Evolutionary conservation across 1,140 invertebrate species (phyloP).

Genomic region (Gryon sp.): DNA sequence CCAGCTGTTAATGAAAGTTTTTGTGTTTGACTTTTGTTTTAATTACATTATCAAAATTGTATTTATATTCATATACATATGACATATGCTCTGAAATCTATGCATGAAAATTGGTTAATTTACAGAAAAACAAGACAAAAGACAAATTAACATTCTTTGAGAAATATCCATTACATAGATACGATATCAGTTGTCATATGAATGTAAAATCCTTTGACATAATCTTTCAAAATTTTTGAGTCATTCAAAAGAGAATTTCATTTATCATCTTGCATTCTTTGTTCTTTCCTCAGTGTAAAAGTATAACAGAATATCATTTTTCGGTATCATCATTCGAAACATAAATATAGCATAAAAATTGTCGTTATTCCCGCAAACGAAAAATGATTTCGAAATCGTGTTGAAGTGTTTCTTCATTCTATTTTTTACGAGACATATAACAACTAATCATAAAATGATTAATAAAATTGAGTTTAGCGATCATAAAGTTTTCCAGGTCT

Average conservation of each 20-base stretch:
- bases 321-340: constrained; percentile 42
- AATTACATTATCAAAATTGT: not conserved
- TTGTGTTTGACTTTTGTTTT: constrained; percentile 28
- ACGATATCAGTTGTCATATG: constrained; percentile 51
- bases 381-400: constrained; percentile 40
- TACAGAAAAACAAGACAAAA: constrained; percentile 2
- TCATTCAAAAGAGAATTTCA: constrained; percentile 47
- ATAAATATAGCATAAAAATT: constrained; percentile 49
- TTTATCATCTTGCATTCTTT: not conserved
- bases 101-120: no score
- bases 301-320: no score
- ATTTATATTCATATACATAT: no score
- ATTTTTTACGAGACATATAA: constrained; percentile 17
- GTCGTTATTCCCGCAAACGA: constrained; percentile 22
- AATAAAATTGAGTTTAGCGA: constrained; percentile 69
- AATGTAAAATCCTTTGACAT: constrained; percentile 52
- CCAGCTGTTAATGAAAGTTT: constrained; percentile 53
- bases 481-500: constrained; percentile 63
- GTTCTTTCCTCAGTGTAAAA: no score
- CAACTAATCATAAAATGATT: constrained; percentile 69
- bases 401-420: constrained; percentile 55
- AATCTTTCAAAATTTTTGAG: constrained; percentile 45
- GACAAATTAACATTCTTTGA: constrained; percentile 32
- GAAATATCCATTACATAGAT: constrained; percentile 40
- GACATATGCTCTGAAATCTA: no score